phyloP scores from a whole-genome alignment of 2,113 vertebrate genomes.

The Rhineura floridana region DNA sequence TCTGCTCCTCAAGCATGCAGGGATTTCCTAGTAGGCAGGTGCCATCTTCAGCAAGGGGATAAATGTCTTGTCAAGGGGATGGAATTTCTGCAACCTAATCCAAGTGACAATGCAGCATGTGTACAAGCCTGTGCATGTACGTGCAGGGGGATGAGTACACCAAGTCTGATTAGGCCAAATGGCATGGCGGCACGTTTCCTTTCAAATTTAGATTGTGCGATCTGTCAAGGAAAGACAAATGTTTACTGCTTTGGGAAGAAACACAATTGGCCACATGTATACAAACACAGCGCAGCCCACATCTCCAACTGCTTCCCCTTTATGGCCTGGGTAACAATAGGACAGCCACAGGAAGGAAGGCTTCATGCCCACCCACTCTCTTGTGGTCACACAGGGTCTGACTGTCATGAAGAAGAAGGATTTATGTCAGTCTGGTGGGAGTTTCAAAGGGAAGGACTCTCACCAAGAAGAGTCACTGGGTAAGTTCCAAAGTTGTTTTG shows the following conservation, averaged over 20 bases:
- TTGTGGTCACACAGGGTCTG: background rate
- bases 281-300: conserved; percentile 54
- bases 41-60: background rate
- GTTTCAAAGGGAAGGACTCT: conserved; percentile 16
- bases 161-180: conserved; percentile 1
- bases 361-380: background rate
- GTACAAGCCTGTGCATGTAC: background rate
- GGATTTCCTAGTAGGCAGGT: conserved; percentile 1
- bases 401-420: conserved; percentile 42
- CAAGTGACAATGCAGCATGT: background rate
- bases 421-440: conserved; percentile 17
- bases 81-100: conserved; percentile 28
- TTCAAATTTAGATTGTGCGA: background rate
- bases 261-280: conserved; percentile 51
- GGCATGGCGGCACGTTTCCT: conserved; percentile 28
- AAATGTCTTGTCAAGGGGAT: background rate
- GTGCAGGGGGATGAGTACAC: background rate
- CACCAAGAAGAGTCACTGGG: fast-evolving
- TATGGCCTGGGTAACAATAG: conserved; percentile 41
- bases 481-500: fast-evolving
- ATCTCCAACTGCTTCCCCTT: conserved; percentile 58
- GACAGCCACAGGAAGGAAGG: conserved; percentile 1
- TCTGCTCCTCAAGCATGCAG: conserved; percentile 3
- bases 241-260: conserved; percentile 56
- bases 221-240: conserved; percentile 25